phyloP scores from a whole-genome alignment of 2,888 invertebrate species.

The Sepioteuthis lessoniana region DNA sequence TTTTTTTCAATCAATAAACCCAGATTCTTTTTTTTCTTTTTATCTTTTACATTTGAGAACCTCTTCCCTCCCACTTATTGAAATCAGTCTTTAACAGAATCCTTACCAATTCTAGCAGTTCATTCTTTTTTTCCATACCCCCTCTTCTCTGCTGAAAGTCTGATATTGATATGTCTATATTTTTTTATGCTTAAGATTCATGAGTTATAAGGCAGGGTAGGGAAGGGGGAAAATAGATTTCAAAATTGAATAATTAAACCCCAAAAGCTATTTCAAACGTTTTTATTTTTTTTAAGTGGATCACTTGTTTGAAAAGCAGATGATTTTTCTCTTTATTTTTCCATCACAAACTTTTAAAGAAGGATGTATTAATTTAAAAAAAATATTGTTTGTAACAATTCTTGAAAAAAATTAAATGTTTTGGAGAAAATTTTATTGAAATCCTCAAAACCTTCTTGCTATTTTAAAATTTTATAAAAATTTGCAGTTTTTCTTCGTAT shows the following conservation, averaged over 20 bases:
- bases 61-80: background rate
- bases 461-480: background rate
- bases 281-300: background rate
- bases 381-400: background rate
- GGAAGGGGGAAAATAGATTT: no score
- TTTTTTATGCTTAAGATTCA: no score
- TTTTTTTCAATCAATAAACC: background rate
- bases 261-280: no score
- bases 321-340: background rate
- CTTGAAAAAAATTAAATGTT: background rate
- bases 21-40: background rate
- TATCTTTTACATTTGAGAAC: background rate
- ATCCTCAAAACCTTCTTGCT: background rate
- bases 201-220: no score
- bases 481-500: no score
- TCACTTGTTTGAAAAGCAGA: background rate
- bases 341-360: no score
- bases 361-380: no score
- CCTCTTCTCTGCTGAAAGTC: background rate
- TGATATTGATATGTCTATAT: no score
- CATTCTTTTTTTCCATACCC: no score
- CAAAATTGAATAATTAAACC: no score
- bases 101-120: background rate
- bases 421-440: background rate
- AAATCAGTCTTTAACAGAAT: background rate